These are phyloP conservation scores for Rhorus exstirpatorius DNA, from an alignment of 2,888 invertebrate genomes.

Conservation along the genomic window DNA sequence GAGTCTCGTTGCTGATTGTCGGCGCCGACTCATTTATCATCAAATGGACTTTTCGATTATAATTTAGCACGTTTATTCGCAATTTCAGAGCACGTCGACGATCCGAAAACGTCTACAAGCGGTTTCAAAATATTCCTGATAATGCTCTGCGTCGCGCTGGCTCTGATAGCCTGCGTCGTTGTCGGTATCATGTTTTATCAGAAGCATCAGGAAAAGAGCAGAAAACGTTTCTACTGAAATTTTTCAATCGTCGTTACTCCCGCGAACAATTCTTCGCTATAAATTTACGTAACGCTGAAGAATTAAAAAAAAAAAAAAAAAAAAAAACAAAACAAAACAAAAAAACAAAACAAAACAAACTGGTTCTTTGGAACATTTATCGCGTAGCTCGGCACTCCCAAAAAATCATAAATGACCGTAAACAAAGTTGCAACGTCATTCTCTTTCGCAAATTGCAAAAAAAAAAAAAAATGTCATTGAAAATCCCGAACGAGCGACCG, in stretches of 20 bases:
- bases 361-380: too few relatives aligned
- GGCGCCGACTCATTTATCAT: background rate
- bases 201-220: conserved; percentile 95
- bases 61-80: conserved; percentile 32
- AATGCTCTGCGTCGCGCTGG: conserved; percentile 94
- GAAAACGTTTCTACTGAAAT: conserved; percentile 93
- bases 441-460: too few relatives aligned
- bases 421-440: too few relatives aligned
- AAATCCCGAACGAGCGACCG: background rate
- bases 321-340: too few relatives aligned
- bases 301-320: background rate
- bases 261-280: background rate
- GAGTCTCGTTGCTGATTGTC: too few relatives aligned
- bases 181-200: conserved; percentile 97
- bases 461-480: background rate
- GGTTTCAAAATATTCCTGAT: conserved; percentile 96
- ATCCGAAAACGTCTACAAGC: conserved; percentile 94
- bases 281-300: background rate
- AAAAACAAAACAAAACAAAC: too few relatives aligned
- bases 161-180: conserved; percentile 93
- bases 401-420: too few relatives aligned
- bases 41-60: background rate
- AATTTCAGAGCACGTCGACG: conserved; percentile 92
- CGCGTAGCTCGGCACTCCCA: too few relatives aligned
- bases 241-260: background rate